A percentile compares a stretch with the other conserved stretches of the same genome.
phyloP scores from a whole-genome alignment of 2,113 vertebrate genomes.

The Uropsilus gracilis region DNA sequence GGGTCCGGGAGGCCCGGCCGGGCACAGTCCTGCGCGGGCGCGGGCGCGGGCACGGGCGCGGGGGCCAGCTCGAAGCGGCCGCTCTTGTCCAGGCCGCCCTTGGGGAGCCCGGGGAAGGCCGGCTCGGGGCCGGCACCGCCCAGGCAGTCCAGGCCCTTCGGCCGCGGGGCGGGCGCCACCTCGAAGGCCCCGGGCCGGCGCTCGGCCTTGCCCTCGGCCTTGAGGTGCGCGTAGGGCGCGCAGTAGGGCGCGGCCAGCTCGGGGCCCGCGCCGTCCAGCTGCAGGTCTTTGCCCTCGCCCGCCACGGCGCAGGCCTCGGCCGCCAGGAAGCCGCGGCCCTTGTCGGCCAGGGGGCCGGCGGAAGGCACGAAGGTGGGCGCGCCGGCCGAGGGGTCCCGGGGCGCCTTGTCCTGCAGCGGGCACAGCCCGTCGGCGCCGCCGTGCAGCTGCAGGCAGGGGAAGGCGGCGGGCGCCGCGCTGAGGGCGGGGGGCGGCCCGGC shows the following conservation, averaged over 20 bases:
- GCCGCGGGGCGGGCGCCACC: conserved; percentile 82
- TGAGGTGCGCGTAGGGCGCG: conserved; percentile 83
- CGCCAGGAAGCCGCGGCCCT: conserved; percentile 91
- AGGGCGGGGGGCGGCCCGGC: conserved; percentile 88
- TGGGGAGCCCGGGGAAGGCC: conserved; percentile 87
- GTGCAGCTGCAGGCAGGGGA: conserved; percentile 95
- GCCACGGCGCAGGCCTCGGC: conserved; percentile 89
- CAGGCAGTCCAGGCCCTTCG: conserved; percentile 93
- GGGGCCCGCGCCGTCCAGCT: conserved; percentile 78
- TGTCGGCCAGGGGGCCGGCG: conserved; percentile 92
- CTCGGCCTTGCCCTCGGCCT: conserved; percentile 91
- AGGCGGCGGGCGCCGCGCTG: conserved; percentile 88
- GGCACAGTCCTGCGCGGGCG: conserved; percentile 92
- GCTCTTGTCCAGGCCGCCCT: conserved; percentile 87
- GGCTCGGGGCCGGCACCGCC: conserved; percentile 88
- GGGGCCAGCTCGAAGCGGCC: conserved; percentile 90
- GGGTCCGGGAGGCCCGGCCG: conserved; percentile 87
- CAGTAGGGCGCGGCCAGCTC: conserved; percentile 74
- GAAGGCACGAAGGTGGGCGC: conserved; percentile 95
- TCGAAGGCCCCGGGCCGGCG: conserved; percentile 92
- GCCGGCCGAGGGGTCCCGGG: conserved; percentile 91
- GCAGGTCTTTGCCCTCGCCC: conserved; percentile 90
- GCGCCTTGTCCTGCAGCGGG: conserved; percentile 90
- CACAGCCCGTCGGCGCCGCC: conserved; percentile 93
- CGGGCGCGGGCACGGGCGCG: conserved; percentile 85